A percentile compares a stretch with the other conserved stretches of the same genome.
phyloP scores from a whole-genome alignment of 2,888 invertebrate genomes.

The Alloscopus bannaensis region DNA sequence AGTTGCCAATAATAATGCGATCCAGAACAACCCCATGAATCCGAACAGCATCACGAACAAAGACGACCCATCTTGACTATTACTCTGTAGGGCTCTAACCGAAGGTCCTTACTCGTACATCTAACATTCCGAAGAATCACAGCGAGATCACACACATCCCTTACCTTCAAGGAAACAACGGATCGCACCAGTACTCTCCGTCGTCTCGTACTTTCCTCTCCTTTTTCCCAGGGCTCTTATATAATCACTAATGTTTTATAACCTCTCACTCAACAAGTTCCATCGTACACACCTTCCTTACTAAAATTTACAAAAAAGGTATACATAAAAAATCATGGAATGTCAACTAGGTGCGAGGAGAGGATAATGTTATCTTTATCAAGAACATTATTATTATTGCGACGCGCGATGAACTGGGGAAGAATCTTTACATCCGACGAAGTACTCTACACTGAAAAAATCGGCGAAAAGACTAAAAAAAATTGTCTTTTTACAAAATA shows the following conservation, averaged over 20 bases:
- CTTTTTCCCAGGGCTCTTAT: constrained; percentile 35
- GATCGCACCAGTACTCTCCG: constrained; percentile 41
- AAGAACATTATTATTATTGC: no score
- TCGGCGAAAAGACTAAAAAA: constrained; percentile 15
- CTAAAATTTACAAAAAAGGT: no score
- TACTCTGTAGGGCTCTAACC: constrained; percentile 99
- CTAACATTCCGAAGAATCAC: constrained; percentile 76
- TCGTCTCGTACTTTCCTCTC: constrained; percentile 13
- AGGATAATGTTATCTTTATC: no score
- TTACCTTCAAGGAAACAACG: constrained; percentile 41
- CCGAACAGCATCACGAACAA: constrained; percentile 77
- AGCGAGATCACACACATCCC: no score
- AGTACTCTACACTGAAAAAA: no score
- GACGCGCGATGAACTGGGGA: no score
- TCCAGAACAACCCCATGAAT: constrained; percentile 65
- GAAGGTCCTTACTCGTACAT: constrained; percentile 98
- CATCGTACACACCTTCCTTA: constrained; percentile 5
- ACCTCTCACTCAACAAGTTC: constrained; percentile 25
- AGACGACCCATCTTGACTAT: constrained; percentile 98
- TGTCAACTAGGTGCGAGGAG: no score
- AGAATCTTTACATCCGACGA: no score
- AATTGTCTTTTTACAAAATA: background rate
- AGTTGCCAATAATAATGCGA: constrained; percentile 65
- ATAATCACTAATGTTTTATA: constrained; percentile 12
- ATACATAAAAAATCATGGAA: no score